Conservation (phyloP, 2,888 invertebrate species). For the Amiota communis region DNA sequence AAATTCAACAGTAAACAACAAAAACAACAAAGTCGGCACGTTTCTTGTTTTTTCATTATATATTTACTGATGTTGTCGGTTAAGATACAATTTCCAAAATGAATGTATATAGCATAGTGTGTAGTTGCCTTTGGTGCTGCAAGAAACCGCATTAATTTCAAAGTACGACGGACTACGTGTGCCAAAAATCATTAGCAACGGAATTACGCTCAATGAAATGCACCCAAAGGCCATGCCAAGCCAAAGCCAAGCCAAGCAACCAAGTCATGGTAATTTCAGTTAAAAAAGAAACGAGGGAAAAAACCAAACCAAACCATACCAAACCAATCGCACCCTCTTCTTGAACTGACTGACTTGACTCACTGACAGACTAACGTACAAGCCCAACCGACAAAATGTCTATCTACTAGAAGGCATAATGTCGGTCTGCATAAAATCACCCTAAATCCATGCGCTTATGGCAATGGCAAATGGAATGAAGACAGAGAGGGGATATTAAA, state of each 20-base stretch:
- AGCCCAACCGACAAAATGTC: not conserved
- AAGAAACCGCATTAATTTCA: conserved; percentile 59
- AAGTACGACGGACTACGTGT: conserved; percentile 62
- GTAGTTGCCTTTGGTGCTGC: not conserved
- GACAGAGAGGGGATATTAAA: not conserved
- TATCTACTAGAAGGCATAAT: not conserved
- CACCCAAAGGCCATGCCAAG: conserved; percentile 51
- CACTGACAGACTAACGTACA: not conserved
- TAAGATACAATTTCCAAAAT: too few species aligned
- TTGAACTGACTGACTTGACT: not conserved
- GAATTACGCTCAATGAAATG: conserved; percentile 70
- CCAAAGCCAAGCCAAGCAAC: conserved; percentile 32
- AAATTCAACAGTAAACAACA: conserved; percentile 6
- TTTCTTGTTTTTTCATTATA: conserved; percentile 5
- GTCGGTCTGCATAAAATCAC: conserved; percentile 8
- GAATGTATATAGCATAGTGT: not conserved
- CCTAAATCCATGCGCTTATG: not conserved
- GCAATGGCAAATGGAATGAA: not conserved
- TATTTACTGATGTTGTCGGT: too few species aligned
- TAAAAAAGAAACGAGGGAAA: too few species aligned
- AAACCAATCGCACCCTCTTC: not conserved
- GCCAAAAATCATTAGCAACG: conserved; percentile 72
- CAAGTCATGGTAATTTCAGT: conserved; percentile 2
- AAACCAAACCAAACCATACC: too few species aligned
- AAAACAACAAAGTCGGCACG: conserved; percentile 17